Evolutionary conservation across 2,113 vertebrate species (phyloP), one percentile per base, ranked within the genome.

Genomic region (Gasterosteus nipponicus): DNA sequence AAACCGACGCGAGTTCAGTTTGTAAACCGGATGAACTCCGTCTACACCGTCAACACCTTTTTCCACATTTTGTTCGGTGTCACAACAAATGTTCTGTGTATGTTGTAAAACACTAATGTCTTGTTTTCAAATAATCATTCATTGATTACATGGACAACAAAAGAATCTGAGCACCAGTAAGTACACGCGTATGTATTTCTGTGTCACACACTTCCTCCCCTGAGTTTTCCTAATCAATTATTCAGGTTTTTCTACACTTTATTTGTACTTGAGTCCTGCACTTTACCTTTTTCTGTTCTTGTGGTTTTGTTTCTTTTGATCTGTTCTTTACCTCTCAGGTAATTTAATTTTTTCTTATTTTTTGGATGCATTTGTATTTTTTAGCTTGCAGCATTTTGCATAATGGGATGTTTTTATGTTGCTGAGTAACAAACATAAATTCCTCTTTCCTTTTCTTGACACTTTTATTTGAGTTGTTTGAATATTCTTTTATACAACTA

Each of bases 81-180:
- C 89, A 81, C 89, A 63, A 69, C 81, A 75, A 89, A 84, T 93
- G 93, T 94, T 93, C 83, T 87, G 88, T 94, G 89, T 93, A 81
- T 93, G 92, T 94, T 92, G 92, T 91, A 89, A 91, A 92, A 92
- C 92, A 92, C 94, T 95, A 95, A 95, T 95, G 94, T 94, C 92
- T 94, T 94, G 94, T 95, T 95, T 94, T 93, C 93, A 91, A 95
- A 93, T 83, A 89, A 94, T 92, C 93, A 94, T 91, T 94, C 92
- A 93, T 94, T 93, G 92, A 91, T 94, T 91, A 92, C 94, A 94
- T 90, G 94, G 94, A 94, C 93, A 87, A 80, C 93, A 87, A 93
- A 92, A 94, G 94, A 94, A 73, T 94, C 89, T 91, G 87, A 94
- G 86, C 78, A 69, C 87, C 89, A 93, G 94, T 95, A 93, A 95